phyloP scores from a whole-genome alignment of 2,113 vertebrate genomes.

The Grallaria varia region DNA sequence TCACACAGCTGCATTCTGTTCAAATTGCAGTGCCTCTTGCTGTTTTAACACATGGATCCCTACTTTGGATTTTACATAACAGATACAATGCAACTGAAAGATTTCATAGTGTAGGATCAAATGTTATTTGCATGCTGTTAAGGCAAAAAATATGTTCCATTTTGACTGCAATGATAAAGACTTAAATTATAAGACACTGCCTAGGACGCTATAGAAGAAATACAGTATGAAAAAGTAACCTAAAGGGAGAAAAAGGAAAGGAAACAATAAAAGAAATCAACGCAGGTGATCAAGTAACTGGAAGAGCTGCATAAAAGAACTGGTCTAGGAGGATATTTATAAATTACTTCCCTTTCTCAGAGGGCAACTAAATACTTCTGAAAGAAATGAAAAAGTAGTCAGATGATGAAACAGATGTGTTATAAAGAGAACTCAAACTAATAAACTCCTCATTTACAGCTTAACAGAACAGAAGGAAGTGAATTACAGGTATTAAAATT shows the following conservation, averaged over 20 bases:
- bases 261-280: constrained; percentile 40
- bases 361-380: not conserved
- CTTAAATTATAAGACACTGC: not conserved
- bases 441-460: constrained; percentile 1
- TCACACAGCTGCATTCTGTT: not conserved
- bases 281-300: not conserved
- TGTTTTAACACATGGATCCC: not conserved
- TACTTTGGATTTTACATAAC: not conserved
- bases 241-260: not conserved
- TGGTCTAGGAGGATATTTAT: not conserved
- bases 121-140: not conserved
- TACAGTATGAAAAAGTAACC: not conserved
- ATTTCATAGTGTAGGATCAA: not conserved
- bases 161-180: not conserved
- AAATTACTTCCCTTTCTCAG: constrained; percentile 13
- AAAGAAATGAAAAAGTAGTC: not conserved
- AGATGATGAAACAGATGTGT: not conserved
- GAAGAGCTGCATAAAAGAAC: not conserved
- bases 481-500: constrained; percentile 3
- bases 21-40: not conserved
- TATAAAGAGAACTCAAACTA: not conserved
- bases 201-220: not conserved
- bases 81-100: not conserved
- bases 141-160: not conserved
- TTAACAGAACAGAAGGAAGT: not conserved